Conservation (phyloP, 2,888 invertebrate genomes). For the Xanthorhoe spadicearia region DNA sequence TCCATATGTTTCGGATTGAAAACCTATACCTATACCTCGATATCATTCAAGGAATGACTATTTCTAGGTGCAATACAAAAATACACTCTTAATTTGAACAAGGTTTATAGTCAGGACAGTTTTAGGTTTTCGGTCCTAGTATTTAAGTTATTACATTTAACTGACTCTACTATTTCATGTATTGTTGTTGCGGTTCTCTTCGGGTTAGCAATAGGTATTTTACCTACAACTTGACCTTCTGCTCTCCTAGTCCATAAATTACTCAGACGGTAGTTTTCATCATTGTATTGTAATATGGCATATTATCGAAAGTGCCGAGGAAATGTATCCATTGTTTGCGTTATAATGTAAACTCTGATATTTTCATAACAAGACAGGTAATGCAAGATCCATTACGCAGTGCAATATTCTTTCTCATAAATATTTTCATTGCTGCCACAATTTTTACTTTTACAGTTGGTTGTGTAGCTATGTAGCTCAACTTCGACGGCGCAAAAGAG, state of each 20-base stretch:
- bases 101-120: background rate
- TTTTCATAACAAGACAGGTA: conserved; percentile 59
- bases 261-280: conserved; percentile 52
- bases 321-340: conserved; percentile 67
- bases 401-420: conserved; percentile 38
- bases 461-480: too few species aligned
- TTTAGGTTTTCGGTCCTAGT: too few species aligned
- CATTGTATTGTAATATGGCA: conserved; percentile 55
- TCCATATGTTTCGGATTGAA: background rate
- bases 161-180: background rate
- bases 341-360: conserved; percentile 63
- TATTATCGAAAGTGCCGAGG: conserved; percentile 66
- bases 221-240: conserved; percentile 45
- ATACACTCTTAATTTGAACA: background rate
- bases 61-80: background rate
- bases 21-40: background rate
- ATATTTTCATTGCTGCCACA: conserved; percentile 20
- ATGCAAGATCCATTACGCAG: conserved; percentile 32
- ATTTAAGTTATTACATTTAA: background rate
- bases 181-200: conserved; percentile 2
- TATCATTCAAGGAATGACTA: background rate
- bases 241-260: conserved; percentile 47
- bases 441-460: background rate
- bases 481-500: too few species aligned
- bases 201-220: conserved; percentile 24